Conservation (phyloP, 2,113 vertebrate species). For the Cinclus cinclus region DNA sequence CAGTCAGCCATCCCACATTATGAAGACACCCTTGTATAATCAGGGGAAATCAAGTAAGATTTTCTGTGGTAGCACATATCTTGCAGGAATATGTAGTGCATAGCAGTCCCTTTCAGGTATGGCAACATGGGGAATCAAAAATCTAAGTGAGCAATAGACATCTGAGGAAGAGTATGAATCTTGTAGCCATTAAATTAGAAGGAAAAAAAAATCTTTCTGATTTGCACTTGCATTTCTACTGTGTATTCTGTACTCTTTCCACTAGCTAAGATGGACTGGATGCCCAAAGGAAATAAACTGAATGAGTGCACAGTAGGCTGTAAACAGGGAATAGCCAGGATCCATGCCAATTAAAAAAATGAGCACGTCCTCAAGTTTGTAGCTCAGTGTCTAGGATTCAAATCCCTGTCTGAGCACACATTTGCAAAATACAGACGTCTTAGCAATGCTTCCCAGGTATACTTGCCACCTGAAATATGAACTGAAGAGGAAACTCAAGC, state of each 20-base stretch:
- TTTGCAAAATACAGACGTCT: neutral
- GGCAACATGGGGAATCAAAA: constrained; percentile 31
- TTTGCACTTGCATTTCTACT: neutral
- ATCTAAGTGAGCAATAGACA: neutral
- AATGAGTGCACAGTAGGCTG: neutral
- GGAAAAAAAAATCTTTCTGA: neutral
- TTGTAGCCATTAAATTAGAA: constrained; percentile 8
- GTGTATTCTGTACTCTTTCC: neutral
- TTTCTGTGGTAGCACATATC: neutral
- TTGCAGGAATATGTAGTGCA: neutral
- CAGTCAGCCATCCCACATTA: neutral
- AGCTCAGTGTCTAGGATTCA: neutral
- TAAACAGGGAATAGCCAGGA: neutral
- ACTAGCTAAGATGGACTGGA: neutral
- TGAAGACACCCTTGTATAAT: neutral
- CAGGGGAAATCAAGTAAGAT: neutral
- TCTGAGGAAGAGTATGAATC: neutral
- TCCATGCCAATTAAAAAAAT: neutral
- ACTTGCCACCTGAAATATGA: neutral
- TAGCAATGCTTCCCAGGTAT: neutral
- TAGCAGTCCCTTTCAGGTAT: neutral
- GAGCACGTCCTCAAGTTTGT: neutral
- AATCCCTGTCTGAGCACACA: neutral
- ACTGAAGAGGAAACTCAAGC: neutral
- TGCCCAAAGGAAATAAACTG: neutral